Evolutionary conservation across 2,888 invertebrate genomes (phyloP).

Genomic region (Gryllus longicercus): DNA sequence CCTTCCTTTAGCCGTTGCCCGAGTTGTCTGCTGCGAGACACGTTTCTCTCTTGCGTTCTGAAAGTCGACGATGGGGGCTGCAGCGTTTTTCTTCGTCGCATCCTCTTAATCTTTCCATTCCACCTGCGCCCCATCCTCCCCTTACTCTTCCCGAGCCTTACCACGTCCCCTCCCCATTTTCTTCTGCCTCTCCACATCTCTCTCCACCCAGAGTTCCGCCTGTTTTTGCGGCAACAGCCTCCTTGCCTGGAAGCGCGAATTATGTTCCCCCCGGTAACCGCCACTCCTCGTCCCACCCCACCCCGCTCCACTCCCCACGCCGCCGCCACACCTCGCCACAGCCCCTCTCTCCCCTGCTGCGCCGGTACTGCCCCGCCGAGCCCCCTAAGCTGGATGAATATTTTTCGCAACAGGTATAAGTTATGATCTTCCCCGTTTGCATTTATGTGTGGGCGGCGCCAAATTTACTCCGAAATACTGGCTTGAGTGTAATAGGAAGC

Average conservation of each 20-base stretch:
- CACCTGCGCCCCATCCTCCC: too few species aligned
- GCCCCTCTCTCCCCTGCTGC: too few species aligned
- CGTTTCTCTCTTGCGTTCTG: too few species aligned
- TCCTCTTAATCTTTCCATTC: too few species aligned
- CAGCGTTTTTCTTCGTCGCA: too few species aligned
- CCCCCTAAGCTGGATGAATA: neutral
- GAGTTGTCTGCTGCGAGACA: too few species aligned
- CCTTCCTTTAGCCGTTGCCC: too few species aligned
- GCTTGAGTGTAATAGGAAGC: too few species aligned
- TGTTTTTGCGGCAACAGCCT: neutral
- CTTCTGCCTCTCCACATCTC: too few species aligned
- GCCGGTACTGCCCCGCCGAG: neutral
- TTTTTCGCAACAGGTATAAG: conserved; percentile 17
- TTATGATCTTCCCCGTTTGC: neutral
- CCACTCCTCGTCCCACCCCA: neutral
- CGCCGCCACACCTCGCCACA: neutral
- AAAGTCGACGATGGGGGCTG: too few species aligned
- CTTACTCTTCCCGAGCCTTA: too few species aligned
- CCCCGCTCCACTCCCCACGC: neutral
- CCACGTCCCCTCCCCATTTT: too few species aligned
- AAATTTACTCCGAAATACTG: neutral
- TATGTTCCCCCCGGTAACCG: neutral
- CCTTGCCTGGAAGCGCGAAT: neutral
- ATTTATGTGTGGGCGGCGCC: neutral
- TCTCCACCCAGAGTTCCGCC: neutral